phyloP scores from a whole-genome alignment of 2,113 vertebrate species.

The Platysteira castanea region DNA sequence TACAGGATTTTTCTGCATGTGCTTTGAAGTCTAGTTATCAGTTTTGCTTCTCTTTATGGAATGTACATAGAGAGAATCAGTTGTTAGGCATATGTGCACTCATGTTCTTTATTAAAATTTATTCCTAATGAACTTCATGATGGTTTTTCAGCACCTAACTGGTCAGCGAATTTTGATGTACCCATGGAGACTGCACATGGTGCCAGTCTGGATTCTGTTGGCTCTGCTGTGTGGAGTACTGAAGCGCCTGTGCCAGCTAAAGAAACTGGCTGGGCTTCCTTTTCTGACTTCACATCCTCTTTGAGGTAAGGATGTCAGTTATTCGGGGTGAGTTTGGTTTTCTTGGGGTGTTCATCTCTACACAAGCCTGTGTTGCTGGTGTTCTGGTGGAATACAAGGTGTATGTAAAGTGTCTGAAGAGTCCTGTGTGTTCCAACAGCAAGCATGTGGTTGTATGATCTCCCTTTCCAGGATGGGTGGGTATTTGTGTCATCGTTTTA shows the following conservation, averaged over 20 bases:
- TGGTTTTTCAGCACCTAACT: slow-evolving; percentile 80
- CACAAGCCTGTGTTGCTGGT: background rate
- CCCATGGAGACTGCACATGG: slow-evolving; percentile 92
- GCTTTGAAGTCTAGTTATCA: background rate
- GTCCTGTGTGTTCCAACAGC: fast-evolving
- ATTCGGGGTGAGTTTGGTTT: background rate
- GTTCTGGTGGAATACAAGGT: background rate
- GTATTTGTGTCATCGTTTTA: background rate
- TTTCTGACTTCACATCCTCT: slow-evolving; percentile 85
- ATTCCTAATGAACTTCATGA: background rate
- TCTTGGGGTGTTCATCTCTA: background rate
- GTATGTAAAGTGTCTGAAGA: background rate
- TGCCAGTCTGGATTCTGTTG: slow-evolving; percentile 71
- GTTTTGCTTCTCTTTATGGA: background rate
- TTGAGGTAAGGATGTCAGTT: slow-evolving; percentile 73
- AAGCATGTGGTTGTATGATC: background rate
- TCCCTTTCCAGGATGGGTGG: background rate
- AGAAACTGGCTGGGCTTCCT: slow-evolving; percentile 91
- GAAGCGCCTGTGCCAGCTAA: slow-evolving; percentile 73
- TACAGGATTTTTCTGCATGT: slow-evolving; percentile 18
- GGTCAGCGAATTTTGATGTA: slow-evolving; percentile 94
- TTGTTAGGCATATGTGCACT: background rate
- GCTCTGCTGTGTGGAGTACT: slow-evolving; percentile 85
- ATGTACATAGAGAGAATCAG: background rate
- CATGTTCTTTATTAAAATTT: background rate